Conservation (phyloP, 2,113 vertebrate genomes). For the Osmerus eperlanus region DNA sequence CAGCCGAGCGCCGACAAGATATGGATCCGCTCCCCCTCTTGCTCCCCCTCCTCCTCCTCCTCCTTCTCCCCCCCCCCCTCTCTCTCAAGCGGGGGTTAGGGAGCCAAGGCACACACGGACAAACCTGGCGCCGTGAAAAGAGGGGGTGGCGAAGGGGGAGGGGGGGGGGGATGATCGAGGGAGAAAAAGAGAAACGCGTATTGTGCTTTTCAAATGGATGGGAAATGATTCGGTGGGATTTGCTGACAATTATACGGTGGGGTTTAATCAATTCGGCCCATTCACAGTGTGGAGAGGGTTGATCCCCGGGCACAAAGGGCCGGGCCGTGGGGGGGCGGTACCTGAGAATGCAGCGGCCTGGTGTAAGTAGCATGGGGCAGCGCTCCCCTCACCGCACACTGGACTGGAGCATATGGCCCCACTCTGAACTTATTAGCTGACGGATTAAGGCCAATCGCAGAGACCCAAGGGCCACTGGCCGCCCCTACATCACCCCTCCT, state of each 20-base stretch:
- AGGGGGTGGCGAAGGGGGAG: slow-evolving; percentile 36
- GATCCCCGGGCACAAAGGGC: slow-evolving; percentile 87
- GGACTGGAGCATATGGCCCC: slow-evolving; percentile 89
- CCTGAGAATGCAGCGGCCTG: slow-evolving; percentile 91
- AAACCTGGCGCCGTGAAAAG: slow-evolving; percentile 59
- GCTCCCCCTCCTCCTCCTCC: slow-evolving; percentile 38
- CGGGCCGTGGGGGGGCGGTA: slow-evolving; percentile 73
- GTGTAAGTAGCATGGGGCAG: slow-evolving; percentile 88
- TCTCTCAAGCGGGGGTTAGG: slow-evolving; percentile 35
- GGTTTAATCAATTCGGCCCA: slow-evolving; percentile 91
- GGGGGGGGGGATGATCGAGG: slow-evolving; percentile 43
- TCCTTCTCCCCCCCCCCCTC: slow-evolving; percentile 49
- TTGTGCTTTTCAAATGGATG: slow-evolving; percentile 85
- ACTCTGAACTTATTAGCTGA: slow-evolving; percentile 95
- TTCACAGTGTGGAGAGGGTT: slow-evolving; percentile 92
- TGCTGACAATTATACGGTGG: slow-evolving; percentile 88
- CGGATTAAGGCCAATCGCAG: slow-evolving; percentile 88
- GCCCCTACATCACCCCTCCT: slow-evolving; percentile 63
- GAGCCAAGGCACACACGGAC: slow-evolving; percentile 47
- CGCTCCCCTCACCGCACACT: slow-evolving; percentile 79
- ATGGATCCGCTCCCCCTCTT: slow-evolving; percentile 26
- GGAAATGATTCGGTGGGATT: slow-evolving; percentile 91
- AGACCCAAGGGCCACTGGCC: slow-evolving; percentile 70
- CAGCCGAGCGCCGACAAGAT: slow-evolving; percentile 53
- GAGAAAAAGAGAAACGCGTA: slow-evolving; percentile 74